A percentile compares a stretch with the other conserved stretches of the same genome.
Evolutionary conservation across 1,140 invertebrate genomes (phyloP).

Genomic region (Drosophila tropicalis): DNA sequence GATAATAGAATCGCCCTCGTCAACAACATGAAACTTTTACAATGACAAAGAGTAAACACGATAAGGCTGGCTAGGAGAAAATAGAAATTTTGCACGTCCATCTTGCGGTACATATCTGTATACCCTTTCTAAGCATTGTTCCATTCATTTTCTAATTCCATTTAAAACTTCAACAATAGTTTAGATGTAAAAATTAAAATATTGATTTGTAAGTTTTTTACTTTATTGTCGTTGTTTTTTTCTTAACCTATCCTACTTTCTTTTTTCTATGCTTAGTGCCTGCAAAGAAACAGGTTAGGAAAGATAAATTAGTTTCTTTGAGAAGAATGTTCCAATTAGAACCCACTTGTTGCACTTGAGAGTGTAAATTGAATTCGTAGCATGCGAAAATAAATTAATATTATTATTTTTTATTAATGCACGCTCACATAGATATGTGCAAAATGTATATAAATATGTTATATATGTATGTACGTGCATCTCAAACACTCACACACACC

Average conservation of each 20-base stretch:
- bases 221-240: not conserved
- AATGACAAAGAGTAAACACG: constrained; percentile 2
- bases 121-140: not conserved
- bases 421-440: constrained; percentile 23
- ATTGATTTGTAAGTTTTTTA: too few species aligned
- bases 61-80: constrained; percentile 12
- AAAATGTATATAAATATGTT: not conserved
- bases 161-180: not conserved
- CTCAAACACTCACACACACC: not conserved
- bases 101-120: constrained; percentile 12
- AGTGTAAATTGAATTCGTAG: constrained; percentile 2
- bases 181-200: too few species aligned
- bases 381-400: not conserved
- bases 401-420: constrained; percentile 13
- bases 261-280: not conserved
- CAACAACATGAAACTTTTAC: not conserved
- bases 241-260: not conserved
- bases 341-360: not conserved
- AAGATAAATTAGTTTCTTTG: not conserved
- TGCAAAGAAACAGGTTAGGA: not conserved
- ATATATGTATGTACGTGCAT: constrained; percentile 1
- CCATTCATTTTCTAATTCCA: not conserved
- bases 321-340: not conserved
- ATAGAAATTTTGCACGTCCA: constrained; percentile 17
- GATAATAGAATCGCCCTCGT: constrained; percentile 1